Evolutionary conservation across 2,113 vertebrate species (phyloP).

Genomic region (Nipponia nippon): DNA sequence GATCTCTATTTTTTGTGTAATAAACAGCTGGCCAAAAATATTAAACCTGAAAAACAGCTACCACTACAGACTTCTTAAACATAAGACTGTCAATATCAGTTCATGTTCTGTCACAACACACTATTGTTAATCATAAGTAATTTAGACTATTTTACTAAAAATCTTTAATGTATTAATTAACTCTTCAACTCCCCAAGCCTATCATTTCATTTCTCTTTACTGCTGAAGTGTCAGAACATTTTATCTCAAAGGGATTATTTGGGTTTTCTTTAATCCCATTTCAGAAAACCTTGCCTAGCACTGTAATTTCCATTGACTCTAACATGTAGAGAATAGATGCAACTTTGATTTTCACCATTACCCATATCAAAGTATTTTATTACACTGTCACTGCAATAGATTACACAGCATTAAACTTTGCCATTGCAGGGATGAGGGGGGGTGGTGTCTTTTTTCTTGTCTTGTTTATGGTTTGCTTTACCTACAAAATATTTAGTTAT

Average conservation of each 20-base stretch:
- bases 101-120: not conserved
- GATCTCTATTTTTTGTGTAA: not conserved
- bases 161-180: slow-evolving; percentile 45
- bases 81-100: not conserved
- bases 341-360: slow-evolving; percentile 48
- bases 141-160: not conserved
- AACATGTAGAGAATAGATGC: slow-evolving; percentile 5
- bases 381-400: not conserved
- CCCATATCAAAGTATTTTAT: slow-evolving; percentile 40
- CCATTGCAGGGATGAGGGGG: not conserved
- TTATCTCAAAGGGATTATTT: slow-evolving; percentile 63
- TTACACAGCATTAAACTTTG: slow-evolving; percentile 6
- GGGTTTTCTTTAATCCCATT: slow-evolving; percentile 66
- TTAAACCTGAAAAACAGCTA: not conserved
- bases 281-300: slow-evolving; percentile 15
- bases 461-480: slow-evolving; percentile 5
- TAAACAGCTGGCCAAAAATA: not conserved
- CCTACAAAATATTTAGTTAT: slow-evolving; percentile 50
- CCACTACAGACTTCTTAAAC: not conserved
- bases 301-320: slow-evolving; percentile 23
- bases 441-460: not conserved
- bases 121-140: not conserved
- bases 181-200: slow-evolving; percentile 32
- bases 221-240: slow-evolving; percentile 30
- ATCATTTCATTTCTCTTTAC: slow-evolving; percentile 29